These are phyloP conservation scores for Phaethornis superciliosus DNA, from an alignment of 2,113 vertebrate genomes.

Conservation along the genomic window DNA sequence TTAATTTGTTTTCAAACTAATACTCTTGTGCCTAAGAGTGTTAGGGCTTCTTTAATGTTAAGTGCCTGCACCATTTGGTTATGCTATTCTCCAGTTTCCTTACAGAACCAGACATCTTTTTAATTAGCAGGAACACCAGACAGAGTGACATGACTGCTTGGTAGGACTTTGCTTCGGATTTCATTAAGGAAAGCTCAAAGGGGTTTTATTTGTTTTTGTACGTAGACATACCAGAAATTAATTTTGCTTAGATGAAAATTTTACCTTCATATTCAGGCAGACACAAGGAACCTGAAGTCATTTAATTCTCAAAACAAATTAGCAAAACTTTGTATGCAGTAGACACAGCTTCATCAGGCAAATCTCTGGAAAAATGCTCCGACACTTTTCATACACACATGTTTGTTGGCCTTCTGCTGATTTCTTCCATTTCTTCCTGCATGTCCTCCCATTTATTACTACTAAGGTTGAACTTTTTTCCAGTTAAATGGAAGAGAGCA, in stretches of 20 bases:
- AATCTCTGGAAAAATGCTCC: neutral
- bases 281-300: neutral
- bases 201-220: neutral
- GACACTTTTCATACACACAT: neutral
- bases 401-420: constrained; percentile 2
- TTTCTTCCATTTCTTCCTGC: neutral
- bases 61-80: constrained; percentile 27
- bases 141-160: neutral
- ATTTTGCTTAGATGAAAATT: constrained; percentile 6
- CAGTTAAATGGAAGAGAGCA: constrained; percentile 16
- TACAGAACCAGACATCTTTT: constrained; percentile 41
- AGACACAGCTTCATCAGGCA: neutral
- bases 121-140: constrained; percentile 57
- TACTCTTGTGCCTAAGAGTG: constrained; percentile 47
- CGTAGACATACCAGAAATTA: neutral
- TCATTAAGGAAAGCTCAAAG: constrained; percentile 31
- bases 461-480: neutral
- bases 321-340: neutral
- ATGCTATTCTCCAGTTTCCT: constrained; percentile 34
- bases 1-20: constrained; percentile 72
- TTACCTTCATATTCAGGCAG: neutral
- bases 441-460: neutral
- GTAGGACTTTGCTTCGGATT: constrained; percentile 18
- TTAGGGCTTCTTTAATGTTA: constrained; percentile 53
- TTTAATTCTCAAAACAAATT: neutral